Base-by-base conservation (phyloP, 2,113 vertebrate genomes). In the Plecturocebus donacophilus region DNA sequence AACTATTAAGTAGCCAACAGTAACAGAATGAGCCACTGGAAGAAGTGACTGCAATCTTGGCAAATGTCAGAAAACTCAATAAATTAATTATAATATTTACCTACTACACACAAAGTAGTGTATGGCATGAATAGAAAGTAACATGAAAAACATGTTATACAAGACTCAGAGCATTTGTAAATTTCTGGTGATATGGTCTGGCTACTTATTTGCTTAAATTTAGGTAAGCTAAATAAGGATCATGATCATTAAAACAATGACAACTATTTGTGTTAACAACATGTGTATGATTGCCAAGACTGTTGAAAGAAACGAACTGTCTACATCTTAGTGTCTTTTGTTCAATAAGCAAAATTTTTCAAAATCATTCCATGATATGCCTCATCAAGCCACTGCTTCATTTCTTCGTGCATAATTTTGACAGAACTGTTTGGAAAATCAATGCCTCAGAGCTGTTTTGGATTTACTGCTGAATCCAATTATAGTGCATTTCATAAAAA, bases 381-480 rank as follows among this genome's bases (percentile, higher is more conserved):
- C 84, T 98, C 96, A 98, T 98, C 97, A 98, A 98, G 40, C 54
- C 58, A 68, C 56, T 97, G 75, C 83, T 98, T 99, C 97, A 97
- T 98, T 98, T 98, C 97, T 98, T 98, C 81, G 84, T 96, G 92
- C 80, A 98, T 98, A 97, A 98, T 98, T 98, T 98, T 97, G 98
- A 98, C 96, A 98, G 91, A 98, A 97, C 14, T 2, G 2, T 96
- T 98, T 96, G 71, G 89, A 98, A 98, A 98, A 98, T 98, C 98
- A 98, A 94, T 98, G 97, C 97, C 96, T 98, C 32, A 97, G 96
- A 98, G 97, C 91, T 97, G 81, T 98, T 98, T 98, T 98, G 97
- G 96, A 98, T 98, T 98, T 98, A 97, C 94, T 98, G 93, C 87
- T 98, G 97, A 98, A 99, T 98, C 97, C 97, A 98, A 98, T 98